These are phyloP conservation scores for Formica aserva DNA, from an alignment of 2,888 invertebrate genomes.

Conservation along the genomic window DNA sequence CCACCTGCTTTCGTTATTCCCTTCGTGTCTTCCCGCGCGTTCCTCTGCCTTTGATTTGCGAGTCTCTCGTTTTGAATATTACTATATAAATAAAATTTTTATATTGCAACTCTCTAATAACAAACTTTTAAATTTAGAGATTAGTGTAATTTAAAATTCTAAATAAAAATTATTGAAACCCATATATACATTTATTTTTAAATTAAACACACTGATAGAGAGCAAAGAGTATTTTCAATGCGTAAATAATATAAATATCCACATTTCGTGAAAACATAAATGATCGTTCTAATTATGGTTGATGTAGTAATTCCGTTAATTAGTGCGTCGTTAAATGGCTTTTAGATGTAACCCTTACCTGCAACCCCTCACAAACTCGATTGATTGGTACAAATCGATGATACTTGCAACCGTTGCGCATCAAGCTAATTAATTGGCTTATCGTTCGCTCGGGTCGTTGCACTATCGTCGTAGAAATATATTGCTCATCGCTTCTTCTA, in stretches of 20 bases:
- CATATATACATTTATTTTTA: too few relatives aligned
- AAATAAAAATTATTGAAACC: not conserved
- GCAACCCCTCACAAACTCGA: slow-evolving; percentile 19
- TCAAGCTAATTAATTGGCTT: slow-evolving; percentile 55
- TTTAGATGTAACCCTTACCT: slow-evolving; percentile 46
- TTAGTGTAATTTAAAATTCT: not conserved
- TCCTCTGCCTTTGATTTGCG: not conserved
- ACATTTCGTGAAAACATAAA: not conserved
- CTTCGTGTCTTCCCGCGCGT: not conserved
- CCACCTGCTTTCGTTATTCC: slow-evolving; percentile 1
- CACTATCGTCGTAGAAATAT: slow-evolving; percentile 24
- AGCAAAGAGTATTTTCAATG: not conserved
- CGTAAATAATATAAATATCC: slow-evolving; percentile 24
- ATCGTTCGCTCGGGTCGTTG: not conserved
- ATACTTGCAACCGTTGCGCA: slow-evolving; percentile 30
- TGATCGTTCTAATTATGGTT: slow-evolving; percentile 41
- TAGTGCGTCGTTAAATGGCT: slow-evolving; percentile 40
- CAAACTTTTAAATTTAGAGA: slow-evolving; percentile 62
- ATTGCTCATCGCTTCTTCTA: not conserved
- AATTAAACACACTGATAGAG: slow-evolving; percentile 17
- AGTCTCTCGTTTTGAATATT: not conserved
- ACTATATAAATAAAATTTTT: slow-evolving; percentile 70
- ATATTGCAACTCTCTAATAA: slow-evolving; percentile 58
- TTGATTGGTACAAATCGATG: slow-evolving; percentile 51
- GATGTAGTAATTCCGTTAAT: slow-evolving; percentile 51